These are phyloP conservation scores for Rhincodon typus DNA, from an alignment of 2,797 vertebrate species.

Conservation along the genomic window DNA sequence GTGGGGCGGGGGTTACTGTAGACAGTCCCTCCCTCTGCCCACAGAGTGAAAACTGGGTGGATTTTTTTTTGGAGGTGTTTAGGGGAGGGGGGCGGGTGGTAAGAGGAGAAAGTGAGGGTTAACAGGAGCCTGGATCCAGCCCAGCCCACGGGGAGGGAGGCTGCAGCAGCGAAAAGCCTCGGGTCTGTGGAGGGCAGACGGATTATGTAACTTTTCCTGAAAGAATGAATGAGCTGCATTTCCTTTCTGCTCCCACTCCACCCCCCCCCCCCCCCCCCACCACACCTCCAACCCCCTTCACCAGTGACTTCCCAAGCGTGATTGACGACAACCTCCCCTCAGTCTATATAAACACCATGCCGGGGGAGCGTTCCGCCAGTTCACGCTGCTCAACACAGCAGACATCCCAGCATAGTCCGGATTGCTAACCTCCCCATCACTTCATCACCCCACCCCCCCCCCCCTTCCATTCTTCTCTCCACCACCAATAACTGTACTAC, in stretches of 20 bases:
- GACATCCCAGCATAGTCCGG: neutral
- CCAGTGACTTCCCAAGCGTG: conserved; percentile 49
- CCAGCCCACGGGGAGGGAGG: neutral
- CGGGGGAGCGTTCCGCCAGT: conserved; percentile 36
- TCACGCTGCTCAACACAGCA: neutral
- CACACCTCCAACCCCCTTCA: too few species aligned
- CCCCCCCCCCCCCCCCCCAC: too few species aligned
- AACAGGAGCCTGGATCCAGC: neutral
- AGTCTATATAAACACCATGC: conserved; percentile 62
- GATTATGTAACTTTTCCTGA: conserved; percentile 61
- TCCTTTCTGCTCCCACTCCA: too few species aligned
- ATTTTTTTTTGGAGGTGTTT: neutral
- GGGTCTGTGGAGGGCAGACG: conserved; percentile 47
- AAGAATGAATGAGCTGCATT: conserved; percentile 50
- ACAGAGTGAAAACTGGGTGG: neutral
- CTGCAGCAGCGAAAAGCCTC: conserved; percentile 41
- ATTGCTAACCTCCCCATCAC: too few species aligned
- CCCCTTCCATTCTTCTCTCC: too few species aligned
- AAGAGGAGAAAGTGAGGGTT: neutral
- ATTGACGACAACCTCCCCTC: conserved; percentile 59
- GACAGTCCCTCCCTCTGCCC: too few species aligned
- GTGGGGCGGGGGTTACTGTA: neutral
- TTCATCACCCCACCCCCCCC: too few species aligned
- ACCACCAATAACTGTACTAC: neutral
- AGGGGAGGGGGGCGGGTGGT: neutral